Evolutionary conservation across 2,113 vertebrate genomes (phyloP).

Genomic region (Pollimyrus isidori): DNA sequence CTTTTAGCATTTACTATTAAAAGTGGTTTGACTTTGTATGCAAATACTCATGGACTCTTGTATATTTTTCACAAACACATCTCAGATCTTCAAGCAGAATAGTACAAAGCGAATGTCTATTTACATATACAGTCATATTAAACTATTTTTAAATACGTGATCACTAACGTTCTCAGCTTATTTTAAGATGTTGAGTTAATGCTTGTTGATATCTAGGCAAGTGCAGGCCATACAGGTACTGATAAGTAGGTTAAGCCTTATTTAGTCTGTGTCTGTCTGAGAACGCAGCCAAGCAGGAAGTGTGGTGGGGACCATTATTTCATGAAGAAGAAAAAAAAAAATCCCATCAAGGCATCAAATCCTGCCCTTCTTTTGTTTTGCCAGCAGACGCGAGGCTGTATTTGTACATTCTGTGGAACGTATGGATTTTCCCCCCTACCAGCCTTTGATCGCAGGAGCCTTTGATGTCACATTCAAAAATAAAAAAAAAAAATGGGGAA

Average conservation of each 20-base stretch:
- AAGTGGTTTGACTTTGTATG: neutral
- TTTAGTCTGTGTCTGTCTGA: slow-evolving; percentile 47
- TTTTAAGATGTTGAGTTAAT: neutral
- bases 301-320: neutral
- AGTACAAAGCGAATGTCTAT: neutral
- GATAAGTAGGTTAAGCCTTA: slow-evolving; percentile 50
- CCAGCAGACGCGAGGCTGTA: slow-evolving; percentile 34
- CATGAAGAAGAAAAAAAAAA: neutral
- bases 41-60: neutral
- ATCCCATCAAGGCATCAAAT: slow-evolving; percentile 41
- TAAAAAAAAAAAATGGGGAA: slow-evolving; percentile 52
- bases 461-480: slow-evolving; percentile 81
- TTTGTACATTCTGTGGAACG: slow-evolving; percentile 42
- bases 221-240: slow-evolving; percentile 63
- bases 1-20: neutral
- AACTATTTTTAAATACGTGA: neutral
- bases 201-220: slow-evolving; percentile 17
- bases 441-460: slow-evolving; percentile 76
- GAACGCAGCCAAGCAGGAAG: neutral
- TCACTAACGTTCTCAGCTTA: neutral
- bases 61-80: neutral
- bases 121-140: neutral
- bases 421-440: slow-evolving; percentile 54
- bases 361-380: slow-evolving; percentile 51
- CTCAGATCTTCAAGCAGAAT: neutral